phyloP scores from a whole-genome alignment of 2,797 vertebrate genomes.

The Valencia hispanica region DNA sequence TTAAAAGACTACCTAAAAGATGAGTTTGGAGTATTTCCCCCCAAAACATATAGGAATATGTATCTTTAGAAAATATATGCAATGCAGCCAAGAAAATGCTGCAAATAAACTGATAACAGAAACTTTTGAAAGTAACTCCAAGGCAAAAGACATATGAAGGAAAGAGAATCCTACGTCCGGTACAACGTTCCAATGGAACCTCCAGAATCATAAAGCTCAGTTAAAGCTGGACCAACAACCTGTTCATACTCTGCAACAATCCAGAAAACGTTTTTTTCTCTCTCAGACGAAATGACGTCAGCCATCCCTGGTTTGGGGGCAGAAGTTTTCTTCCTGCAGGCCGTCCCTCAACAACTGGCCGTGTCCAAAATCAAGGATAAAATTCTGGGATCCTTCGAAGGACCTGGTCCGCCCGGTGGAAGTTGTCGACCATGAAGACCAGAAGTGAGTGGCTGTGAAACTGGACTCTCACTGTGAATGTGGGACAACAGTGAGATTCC shows the following conservation, averaged over 20 bases:
- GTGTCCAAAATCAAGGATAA: too few species aligned
- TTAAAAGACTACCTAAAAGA: constrained; percentile 69
- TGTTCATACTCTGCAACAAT: background rate
- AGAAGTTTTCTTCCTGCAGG: background rate
- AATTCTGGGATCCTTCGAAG: too few species aligned
- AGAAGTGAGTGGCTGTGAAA: too few species aligned
- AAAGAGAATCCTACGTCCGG: constrained; percentile 1
- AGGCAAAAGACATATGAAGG: background rate
- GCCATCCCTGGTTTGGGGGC: background rate
- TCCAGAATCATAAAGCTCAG: background rate
- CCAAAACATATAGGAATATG: constrained; percentile 28
- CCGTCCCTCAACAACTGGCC: background rate
- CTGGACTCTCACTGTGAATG: too few species aligned
- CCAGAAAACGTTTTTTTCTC: background rate
- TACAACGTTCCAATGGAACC: constrained; percentile 19
- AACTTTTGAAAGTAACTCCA: constrained; percentile 1
- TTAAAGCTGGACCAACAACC: constrained; percentile 18
- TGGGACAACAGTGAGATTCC: too few species aligned
- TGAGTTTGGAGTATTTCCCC: constrained; percentile 40
- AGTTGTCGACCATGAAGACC: too few species aligned
- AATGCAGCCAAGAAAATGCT: constrained; percentile 45
- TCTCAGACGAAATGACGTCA: too few species aligned
- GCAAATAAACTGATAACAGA: constrained; percentile 32
- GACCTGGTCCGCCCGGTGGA: too few species aligned
- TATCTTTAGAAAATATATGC: constrained; percentile 37